Percentiles rank a stretch among this genome's conserved stretches.
Conservation (phyloP, 1,140 invertebrate species). For the Laupala kohalensis region DNA sequence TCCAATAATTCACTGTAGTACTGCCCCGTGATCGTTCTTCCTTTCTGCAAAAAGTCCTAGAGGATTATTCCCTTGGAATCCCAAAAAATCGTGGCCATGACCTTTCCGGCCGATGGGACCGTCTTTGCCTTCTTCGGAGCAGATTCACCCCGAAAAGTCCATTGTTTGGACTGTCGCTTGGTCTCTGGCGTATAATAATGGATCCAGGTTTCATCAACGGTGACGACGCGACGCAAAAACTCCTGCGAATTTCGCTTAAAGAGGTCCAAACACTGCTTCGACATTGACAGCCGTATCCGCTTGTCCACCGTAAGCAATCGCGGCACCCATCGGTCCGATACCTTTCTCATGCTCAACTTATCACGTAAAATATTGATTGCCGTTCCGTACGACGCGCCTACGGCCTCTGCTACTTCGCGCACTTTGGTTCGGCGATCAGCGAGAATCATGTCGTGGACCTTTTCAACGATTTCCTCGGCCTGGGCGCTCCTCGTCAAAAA, state of each 20-base stretch:
- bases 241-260: too few species aligned
- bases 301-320: not conserved
- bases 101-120: too few species aligned
- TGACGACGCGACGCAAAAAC: too few species aligned
- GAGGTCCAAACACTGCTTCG: too few species aligned
- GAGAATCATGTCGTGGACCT: not conserved
- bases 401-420: not conserved
- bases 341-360: slow-evolving; percentile 5
- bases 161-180: too few species aligned
- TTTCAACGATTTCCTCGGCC: not conserved
- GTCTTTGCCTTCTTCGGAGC: too few species aligned
- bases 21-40: not conserved
- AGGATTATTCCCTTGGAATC: too few species aligned
- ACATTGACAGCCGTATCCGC: not conserved
- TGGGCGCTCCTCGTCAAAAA: not conserved
- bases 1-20: not conserved
- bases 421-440: not conserved
- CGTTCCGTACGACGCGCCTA: not conserved
- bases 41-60: too few species aligned
- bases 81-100: too few species aligned
- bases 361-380: not conserved
- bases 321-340: not conserved
- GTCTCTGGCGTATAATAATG: too few species aligned
- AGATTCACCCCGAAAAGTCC: too few species aligned
- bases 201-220: too few species aligned